Conservation (phyloP, 2,113 vertebrate species). For the Caretta caretta region DNA sequence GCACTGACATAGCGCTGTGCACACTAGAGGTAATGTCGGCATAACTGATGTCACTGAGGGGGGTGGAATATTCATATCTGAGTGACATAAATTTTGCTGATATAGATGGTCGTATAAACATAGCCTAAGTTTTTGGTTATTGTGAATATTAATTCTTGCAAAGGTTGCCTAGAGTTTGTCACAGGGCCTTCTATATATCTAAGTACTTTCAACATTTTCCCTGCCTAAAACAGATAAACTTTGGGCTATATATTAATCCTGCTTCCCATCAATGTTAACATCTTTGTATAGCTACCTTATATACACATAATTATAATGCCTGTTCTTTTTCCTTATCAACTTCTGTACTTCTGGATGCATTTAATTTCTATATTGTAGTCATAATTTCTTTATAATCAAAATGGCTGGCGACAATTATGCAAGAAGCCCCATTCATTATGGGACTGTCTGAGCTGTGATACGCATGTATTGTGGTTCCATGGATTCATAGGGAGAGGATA, state of each 20-base stretch:
- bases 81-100: too few species aligned
- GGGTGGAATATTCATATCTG: too few species aligned
- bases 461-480: too few species aligned
- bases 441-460: too few species aligned
- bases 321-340: neutral
- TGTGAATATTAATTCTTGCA: conserved; percentile 16
- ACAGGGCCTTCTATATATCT: neutral
- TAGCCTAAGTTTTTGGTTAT: neutral
- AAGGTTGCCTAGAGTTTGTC: neutral
- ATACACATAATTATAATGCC: accelerated
- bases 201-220: neutral
- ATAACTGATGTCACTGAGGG: too few species aligned
- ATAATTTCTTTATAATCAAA: neutral
- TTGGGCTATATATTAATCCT: neutral
- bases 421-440: neutral
- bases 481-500: too few species aligned
- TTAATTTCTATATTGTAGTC: neutral
- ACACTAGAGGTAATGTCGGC: too few species aligned
- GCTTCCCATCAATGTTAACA: neutral
- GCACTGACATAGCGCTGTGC: too few species aligned
- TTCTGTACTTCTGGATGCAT: conserved; percentile 22
- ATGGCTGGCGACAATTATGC: too few species aligned
- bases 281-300: neutral
- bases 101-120: too few species aligned
- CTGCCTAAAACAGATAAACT: neutral